These are phyloP conservation scores for Eucriotettix oculatus DNA, from an alignment of 2,888 invertebrate species.

Conservation along the genomic window DNA sequence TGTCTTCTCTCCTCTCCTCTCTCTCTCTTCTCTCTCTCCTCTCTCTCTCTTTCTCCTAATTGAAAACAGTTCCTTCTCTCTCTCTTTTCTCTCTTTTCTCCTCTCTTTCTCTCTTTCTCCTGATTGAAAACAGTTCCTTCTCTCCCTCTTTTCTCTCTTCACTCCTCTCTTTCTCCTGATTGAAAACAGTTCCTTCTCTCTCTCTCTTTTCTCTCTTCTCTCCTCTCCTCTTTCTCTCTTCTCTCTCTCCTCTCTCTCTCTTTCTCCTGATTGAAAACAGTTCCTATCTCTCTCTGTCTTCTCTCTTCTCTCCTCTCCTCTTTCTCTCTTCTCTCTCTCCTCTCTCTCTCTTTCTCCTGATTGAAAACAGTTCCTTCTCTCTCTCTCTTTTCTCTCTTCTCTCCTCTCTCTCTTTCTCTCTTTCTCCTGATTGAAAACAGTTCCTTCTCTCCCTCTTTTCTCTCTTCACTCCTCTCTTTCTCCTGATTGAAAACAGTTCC, in stretches of 20 bases:
- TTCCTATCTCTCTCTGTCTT: no score
- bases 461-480: no score
- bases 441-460: no score
- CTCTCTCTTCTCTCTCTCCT: neutral
- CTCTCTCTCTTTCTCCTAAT: neutral
- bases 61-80: neutral
- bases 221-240: neutral
- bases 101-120: neutral
- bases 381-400: neutral
- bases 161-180: no score
- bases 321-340: neutral
- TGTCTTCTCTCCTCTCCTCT: neutral
- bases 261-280: no score
- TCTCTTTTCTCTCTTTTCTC: neutral
- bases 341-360: no score
- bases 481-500: no score
- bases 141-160: no score
- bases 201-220: neutral
- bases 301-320: neutral
- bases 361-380: neutral
- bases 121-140: no score
- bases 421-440: no score
- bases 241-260: neutral
- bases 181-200: no score
- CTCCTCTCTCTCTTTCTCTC: neutral